Evolutionary conservation across 2,888 invertebrate genomes (phyloP).

Genomic region (Coelopa pilipes): DNA sequence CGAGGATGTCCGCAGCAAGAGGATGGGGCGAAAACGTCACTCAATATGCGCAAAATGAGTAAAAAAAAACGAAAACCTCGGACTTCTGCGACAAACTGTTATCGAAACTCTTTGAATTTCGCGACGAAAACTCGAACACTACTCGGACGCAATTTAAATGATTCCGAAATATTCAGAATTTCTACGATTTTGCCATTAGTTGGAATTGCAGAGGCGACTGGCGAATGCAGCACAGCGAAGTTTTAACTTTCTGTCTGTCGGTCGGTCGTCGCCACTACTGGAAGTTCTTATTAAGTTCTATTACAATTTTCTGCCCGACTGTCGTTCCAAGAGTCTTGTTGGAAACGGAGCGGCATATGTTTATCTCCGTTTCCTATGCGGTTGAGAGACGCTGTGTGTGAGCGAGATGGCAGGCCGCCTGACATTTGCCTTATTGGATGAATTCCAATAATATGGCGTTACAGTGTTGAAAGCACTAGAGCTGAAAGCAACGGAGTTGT

Average conservation of each 20-base stretch:
- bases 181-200: neutral
- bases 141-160: too few species aligned
- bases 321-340: neutral
- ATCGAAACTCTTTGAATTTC: too few species aligned
- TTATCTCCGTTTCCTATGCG: neutral
- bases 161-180: too few species aligned
- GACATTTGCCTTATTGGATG: neutral
- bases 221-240: neutral
- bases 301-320: neutral
- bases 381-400: too few species aligned
- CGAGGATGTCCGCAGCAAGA: constrained; percentile 13
- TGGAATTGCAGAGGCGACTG: neutral
- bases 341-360: neutral
- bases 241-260: neutral
- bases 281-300: neutral
- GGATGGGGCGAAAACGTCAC: constrained; percentile 17
- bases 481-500: too few species aligned
- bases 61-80: neutral
- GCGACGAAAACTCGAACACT: too few species aligned
- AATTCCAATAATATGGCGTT: neutral
- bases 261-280: neutral
- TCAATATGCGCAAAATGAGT: neutral
- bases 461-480: neutral
- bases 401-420: neutral
- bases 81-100: too few species aligned